Base-by-base conservation (phyloP, 2,888 invertebrate genomes). In the Ernsta delagoae region DNA sequence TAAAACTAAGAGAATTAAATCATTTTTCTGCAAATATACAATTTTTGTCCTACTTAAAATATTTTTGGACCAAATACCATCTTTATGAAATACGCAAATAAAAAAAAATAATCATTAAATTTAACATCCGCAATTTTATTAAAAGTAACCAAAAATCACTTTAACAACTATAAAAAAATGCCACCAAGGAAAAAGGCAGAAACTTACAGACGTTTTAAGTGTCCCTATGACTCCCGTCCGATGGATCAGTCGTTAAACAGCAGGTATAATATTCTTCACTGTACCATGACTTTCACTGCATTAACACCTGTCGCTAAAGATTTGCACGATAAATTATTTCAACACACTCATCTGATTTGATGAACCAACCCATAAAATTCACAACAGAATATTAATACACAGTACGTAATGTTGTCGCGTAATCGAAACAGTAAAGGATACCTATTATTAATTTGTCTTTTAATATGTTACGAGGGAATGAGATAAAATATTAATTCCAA, bases 201-300 rank as follows among this genome's bases (percentile, higher is more conserved):
- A 11, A 59, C 65, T 66, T 66, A 66, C 65, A 53, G 59, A 43
- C 50, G 65, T 53, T 53, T 39, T 66, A 41, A 59, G 0, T n/a
- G 39, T 65, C 39, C 39, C 11, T 7, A 1, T 50, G 24, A 66
- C n/a, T n/a, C n/a, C n/a, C n/a, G 43, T 12, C 5, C 53, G 7
- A 41, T 9, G 12, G 59, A 50, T 59, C 39, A 59, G 8, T 36
- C 11, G 12, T 41, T 50, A n/a, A n/a, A 41, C 31, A 7, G 53
- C 24, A 31, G n/a, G 4, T n/a, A 31, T 9, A 8, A 36, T 48
- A 57, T 9, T n/a, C n/a, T 41, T 36, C n/a, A 31, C 1, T 57
- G 9, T 8, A 39, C 50, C 24, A 39, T 31, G n/a, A 41, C 5
- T 39, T 59, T 31, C 34, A 53, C 53, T 1, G 11, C 12, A 48